Conservation (phyloP, 1,140 invertebrate species). For the Drosophila takahashii region DNA sequence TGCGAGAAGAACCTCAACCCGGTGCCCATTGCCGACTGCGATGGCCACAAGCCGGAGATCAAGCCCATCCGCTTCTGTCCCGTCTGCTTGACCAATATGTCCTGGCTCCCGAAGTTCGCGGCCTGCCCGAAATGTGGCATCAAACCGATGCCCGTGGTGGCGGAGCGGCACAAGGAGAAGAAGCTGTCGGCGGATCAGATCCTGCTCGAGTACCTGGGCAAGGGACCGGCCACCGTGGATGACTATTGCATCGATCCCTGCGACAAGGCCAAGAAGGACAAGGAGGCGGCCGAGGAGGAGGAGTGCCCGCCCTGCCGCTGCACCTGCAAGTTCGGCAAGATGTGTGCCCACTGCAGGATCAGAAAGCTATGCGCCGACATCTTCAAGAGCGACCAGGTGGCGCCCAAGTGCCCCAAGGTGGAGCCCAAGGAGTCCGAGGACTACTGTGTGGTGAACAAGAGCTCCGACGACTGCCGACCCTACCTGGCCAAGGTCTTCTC, state of each 20-base stretch:
- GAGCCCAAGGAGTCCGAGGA: slow-evolving; percentile 41
- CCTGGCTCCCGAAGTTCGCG: slow-evolving; percentile 70
- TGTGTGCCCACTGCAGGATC: slow-evolving; percentile 77
- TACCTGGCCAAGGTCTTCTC: slow-evolving; percentile 75
- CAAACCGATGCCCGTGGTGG: slow-evolving; percentile 56
- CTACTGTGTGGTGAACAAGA: slow-evolving; percentile 45
- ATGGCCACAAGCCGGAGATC: slow-evolving; percentile 12
- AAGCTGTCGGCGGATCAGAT: slow-evolving; percentile 63
- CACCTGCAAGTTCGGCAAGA: slow-evolving; percentile 57
- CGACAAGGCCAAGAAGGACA: neutral
- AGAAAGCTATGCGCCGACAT: slow-evolving; percentile 65
- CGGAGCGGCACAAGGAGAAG: slow-evolving; percentile 41
- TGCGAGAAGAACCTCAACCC: slow-evolving; percentile 5
- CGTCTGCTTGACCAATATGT: slow-evolving; percentile 72
- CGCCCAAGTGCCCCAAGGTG: slow-evolving; percentile 22
- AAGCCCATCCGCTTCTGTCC: slow-evolving; percentile 68
- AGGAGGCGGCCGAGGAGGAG: neutral
- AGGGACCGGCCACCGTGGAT: slow-evolving; percentile 5
- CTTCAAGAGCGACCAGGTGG: slow-evolving; percentile 33
- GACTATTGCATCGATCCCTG: slow-evolving; percentile 35
- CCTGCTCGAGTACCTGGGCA: slow-evolving; percentile 53
- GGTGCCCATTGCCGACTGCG: slow-evolving; percentile 33
- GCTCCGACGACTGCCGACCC: slow-evolving; percentile 54
- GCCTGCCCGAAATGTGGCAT: slow-evolving; percentile 66
- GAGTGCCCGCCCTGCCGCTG: slow-evolving; percentile 55